Evolutionary conservation across 2,888 invertebrate genomes (phyloP).

Genomic region (Cataglyphis cursor): DNA sequence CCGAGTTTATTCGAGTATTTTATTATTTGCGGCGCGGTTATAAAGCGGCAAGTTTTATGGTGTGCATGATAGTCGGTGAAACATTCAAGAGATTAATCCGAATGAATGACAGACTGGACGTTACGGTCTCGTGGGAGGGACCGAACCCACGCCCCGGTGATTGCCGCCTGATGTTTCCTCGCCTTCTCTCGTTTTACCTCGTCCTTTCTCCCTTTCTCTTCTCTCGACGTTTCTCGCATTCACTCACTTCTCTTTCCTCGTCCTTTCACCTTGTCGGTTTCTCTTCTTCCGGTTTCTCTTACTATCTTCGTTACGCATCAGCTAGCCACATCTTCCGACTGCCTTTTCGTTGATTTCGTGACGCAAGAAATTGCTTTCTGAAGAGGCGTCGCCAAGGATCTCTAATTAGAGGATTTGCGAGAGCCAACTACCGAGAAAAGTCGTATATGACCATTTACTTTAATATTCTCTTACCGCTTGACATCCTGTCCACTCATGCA

Average conservation of each 20-base stretch:
- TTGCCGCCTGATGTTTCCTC: constrained; percentile 74
- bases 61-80: constrained; percentile 68
- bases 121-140: constrained; percentile 69
- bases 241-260: constrained; percentile 14
- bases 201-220: constrained; percentile 31
- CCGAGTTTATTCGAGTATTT: constrained; percentile 52
- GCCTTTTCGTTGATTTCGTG: constrained; percentile 71
- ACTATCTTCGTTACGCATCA: constrained; percentile 19
- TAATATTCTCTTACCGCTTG: constrained; percentile 11
- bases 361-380: constrained; percentile 78
- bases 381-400: constrained; percentile 68
- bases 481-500: constrained; percentile 17
- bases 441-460: constrained; percentile 21
- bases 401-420: constrained; percentile 64
- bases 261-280: constrained; percentile 14
- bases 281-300: constrained; percentile 32
- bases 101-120: constrained; percentile 79
- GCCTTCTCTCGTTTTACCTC: constrained; percentile 48
- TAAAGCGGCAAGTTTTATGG: constrained; percentile 72
- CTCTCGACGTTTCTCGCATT: constrained; percentile 25
- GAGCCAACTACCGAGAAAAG: constrained; percentile 44
- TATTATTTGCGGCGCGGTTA: constrained; percentile 61
- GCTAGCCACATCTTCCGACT: constrained; percentile 29
- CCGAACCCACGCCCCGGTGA: constrained; percentile 80
- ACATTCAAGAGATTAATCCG: constrained; percentile 79